These are phyloP conservation scores for Sarcophaga subvicina DNA, from an alignment of 2,888 invertebrate species.

Conservation along the genomic window DNA sequence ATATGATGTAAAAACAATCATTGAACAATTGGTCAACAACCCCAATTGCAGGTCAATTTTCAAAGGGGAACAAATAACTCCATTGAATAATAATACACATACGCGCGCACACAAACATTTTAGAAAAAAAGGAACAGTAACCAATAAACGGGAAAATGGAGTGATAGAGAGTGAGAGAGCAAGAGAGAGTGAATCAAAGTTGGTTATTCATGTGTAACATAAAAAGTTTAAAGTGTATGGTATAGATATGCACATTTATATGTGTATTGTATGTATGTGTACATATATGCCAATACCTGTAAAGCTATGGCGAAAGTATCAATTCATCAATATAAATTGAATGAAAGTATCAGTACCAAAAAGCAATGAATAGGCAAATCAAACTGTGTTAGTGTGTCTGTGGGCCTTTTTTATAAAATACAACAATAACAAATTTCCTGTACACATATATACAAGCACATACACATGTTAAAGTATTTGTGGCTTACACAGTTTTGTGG, in stretches of 20 bases:
- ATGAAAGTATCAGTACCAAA: constrained; percentile 21
- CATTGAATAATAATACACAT: constrained; percentile 34
- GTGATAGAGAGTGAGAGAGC: not conserved
- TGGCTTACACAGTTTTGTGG: not conserved
- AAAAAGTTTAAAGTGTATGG: constrained; percentile 35
- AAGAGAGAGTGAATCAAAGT: not conserved
- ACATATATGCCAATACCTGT: not conserved
- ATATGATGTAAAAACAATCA: constrained; percentile 39
- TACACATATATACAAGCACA: not conserved
- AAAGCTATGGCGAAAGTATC: not conserved
- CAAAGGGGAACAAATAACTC: constrained; percentile 48
- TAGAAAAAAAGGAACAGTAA: not conserved
- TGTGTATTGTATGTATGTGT: too few species aligned
- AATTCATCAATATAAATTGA: constrained; percentile 41
- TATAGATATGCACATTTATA: not conserved
- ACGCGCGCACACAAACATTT: not conserved
- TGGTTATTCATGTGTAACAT: constrained; percentile 60
- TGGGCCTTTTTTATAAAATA: constrained; percentile 13
- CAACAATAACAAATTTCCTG: not conserved
- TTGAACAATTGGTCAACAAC: constrained; percentile 66
- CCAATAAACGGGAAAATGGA: not conserved
- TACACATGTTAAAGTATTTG: not conserved
- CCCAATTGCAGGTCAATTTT: constrained; percentile 67
- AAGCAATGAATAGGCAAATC: constrained; percentile 18
- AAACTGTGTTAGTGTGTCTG: constrained; percentile 61